Percentiles rank a stretch among this genome's conserved stretches.
phyloP scores from a whole-genome alignment of 2,113 vertebrate genomes.

The Tonatia bakeri region DNA sequence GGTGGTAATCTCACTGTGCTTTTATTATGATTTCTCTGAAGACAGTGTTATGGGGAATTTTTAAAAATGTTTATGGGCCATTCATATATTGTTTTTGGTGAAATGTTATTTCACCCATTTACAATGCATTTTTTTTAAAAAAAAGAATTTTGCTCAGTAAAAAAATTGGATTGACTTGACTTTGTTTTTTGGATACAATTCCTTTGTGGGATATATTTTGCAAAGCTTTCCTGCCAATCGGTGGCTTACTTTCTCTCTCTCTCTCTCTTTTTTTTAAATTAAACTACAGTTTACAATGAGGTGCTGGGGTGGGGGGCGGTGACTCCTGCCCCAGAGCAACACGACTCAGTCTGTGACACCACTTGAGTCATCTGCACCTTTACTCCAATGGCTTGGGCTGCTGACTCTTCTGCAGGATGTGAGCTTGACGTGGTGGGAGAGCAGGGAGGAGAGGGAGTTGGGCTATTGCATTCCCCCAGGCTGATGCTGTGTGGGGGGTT shows the following conservation, averaged over 20 bases:
- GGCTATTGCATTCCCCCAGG: neutral
- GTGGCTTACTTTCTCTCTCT: neutral
- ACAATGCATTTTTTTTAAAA: neutral
- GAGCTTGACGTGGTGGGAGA: neutral
- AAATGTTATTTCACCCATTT: neutral
- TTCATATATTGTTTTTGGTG: neutral
- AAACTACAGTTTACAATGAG: neutral
- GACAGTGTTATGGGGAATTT: neutral
- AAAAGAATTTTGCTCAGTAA: neutral
- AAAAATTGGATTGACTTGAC: neutral
- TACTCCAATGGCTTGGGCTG: neutral
- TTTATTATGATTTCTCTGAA: slow-evolving; percentile 17
- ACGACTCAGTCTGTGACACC: neutral
- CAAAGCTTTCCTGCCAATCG: neutral
- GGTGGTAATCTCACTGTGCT: neutral
- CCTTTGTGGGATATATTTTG: neutral
- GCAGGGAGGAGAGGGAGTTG: neutral
- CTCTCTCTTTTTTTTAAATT: neutral
- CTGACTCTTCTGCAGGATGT: neutral
- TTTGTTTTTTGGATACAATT: neutral
- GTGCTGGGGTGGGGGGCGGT: neutral
- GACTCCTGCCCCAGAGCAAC: neutral
- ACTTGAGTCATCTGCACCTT: neutral
- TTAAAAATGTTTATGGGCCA: neutral
- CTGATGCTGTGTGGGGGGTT: neutral